Conservation (phyloP, 2,888 invertebrate genomes). For the Tachystola acroxantha region DNA sequence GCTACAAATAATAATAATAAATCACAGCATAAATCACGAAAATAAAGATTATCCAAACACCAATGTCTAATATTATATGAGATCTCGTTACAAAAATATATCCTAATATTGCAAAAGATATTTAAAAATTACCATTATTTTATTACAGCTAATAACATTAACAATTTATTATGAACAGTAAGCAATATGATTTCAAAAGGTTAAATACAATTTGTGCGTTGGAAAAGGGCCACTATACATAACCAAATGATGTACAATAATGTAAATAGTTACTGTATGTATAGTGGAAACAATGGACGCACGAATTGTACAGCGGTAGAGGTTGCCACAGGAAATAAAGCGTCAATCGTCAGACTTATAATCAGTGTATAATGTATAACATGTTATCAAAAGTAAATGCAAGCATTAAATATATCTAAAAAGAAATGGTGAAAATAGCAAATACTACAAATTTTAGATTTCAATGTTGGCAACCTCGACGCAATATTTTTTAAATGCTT, state of each 20-base stretch:
- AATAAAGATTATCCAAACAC: conserved; percentile 31
- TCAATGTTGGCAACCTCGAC: conserved; percentile 51
- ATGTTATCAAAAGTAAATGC: conserved; percentile 55
- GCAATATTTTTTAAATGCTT: conserved; percentile 46
- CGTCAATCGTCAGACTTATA: conserved; percentile 1
- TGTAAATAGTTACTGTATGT: too few relatives aligned
- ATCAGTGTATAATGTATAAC: conserved; percentile 42
- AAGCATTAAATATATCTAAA: conserved; percentile 41
- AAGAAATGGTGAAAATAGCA: conserved; percentile 19
- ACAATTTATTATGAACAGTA: conserved; percentile 58
- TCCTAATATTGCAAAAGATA: conserved; percentile 62
- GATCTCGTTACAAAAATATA: conserved; percentile 64
- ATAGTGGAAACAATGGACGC: too few relatives aligned
- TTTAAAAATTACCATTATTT: conserved; percentile 44
- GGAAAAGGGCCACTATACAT: too few relatives aligned
- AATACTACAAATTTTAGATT: conserved; percentile 10
- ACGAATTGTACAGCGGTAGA: conserved; percentile 32
- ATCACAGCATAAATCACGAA: conserved; percentile 66
- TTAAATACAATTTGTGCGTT: background rate
- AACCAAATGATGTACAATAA: too few relatives aligned
- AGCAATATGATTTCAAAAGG: conserved; percentile 64
- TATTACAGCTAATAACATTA: conserved; percentile 64
- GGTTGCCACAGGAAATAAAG: conserved; percentile 4
- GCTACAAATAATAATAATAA: conserved; percentile 32
- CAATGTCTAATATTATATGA: conserved; percentile 45